Conservation (phyloP, 2,113 vertebrate species). For the Python bivittatus region DNA sequence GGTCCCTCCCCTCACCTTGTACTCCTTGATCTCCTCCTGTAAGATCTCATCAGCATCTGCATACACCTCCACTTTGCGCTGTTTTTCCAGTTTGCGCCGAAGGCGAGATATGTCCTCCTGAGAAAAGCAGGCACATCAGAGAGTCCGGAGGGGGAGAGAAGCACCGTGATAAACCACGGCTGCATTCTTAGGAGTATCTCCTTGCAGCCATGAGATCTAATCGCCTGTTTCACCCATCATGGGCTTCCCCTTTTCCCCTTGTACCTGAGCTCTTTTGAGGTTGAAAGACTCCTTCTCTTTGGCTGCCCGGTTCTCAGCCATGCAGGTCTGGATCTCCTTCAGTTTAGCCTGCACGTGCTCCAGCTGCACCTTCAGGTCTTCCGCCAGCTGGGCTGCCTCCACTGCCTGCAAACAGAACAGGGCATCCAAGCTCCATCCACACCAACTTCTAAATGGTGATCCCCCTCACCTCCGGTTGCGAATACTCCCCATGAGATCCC, state of each 20-base stretch:
- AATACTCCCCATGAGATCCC: neutral
- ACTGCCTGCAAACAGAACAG: slow-evolving; percentile 77
- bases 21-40: slow-evolving; percentile 96
- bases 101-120: slow-evolving; percentile 92
- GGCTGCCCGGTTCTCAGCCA: slow-evolving; percentile 87
- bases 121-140: neutral
- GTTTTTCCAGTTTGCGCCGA: slow-evolving; percentile 89
- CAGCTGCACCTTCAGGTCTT: slow-evolving; percentile 91
- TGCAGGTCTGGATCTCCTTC: slow-evolving; percentile 88
- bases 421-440: neutral
- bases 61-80: slow-evolving; percentile 93
- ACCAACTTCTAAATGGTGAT: neutral
- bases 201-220: neutral
- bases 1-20: slow-evolving; percentile 77
- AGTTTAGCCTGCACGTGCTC: slow-evolving; percentile 89
- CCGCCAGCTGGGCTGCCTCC: slow-evolving; percentile 91
- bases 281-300: slow-evolving; percentile 91
- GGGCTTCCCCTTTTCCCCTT: neutral
- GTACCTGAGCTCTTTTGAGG: slow-evolving; percentile 89
- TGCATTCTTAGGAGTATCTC: neutral
- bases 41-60: slow-evolving; percentile 92
- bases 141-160: neutral
- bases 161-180: neutral
- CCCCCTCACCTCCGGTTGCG: neutral
- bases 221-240: rapidly evolving